Evolutionary conservation across 37 sponge, comb jelly and placozoan genomes (phyloP).

Genomic region (Haliclona indistincta): DNA sequence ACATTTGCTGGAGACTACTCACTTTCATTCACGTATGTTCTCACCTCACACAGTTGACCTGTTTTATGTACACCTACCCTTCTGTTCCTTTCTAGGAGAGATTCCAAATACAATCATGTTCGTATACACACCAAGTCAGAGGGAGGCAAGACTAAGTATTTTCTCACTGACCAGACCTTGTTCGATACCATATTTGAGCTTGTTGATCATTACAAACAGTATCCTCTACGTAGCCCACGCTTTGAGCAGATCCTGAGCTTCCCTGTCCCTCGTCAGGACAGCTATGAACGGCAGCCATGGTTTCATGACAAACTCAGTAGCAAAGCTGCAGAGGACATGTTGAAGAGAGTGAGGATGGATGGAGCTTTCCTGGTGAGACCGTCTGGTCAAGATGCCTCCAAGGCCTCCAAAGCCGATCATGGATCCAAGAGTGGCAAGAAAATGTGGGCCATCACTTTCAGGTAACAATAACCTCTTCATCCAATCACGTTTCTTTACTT

Average conservation of each 20-base stretch:
- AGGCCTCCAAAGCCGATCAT: neutral
- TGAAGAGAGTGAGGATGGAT: constrained; percentile 88
- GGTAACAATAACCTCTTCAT: constrained; percentile 59
- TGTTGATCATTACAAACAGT: constrained; percentile 78
- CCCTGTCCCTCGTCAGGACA: constrained; percentile 75
- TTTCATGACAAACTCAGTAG: constrained; percentile 78
- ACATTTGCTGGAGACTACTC: constrained; percentile 91
- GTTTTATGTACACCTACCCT: neutral
- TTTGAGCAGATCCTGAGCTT: constrained; percentile 86
- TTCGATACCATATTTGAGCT: constrained; percentile 92
- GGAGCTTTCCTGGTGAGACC: constrained; percentile 95
- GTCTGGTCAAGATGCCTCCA: constrained; percentile 37
- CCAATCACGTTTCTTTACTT: neutral
- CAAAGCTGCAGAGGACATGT: constrained; percentile 88
- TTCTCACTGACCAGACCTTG: constrained; percentile 78
- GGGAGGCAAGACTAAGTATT: constrained; percentile 74
- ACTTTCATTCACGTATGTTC: constrained; percentile 81
- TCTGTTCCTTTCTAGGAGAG: constrained; percentile 39
- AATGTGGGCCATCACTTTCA: constrained; percentile 84
- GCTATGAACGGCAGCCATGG: constrained; percentile 73
- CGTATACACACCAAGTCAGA: constrained; percentile 79
- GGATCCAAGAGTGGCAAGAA: constrained; percentile 4
- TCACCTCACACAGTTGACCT: neutral
- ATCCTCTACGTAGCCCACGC: constrained; percentile 73
- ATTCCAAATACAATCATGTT: constrained; percentile 68